phyloP scores from a whole-genome alignment of 2,888 invertebrate genomes.

The Pardosa pseudoannulata region DNA sequence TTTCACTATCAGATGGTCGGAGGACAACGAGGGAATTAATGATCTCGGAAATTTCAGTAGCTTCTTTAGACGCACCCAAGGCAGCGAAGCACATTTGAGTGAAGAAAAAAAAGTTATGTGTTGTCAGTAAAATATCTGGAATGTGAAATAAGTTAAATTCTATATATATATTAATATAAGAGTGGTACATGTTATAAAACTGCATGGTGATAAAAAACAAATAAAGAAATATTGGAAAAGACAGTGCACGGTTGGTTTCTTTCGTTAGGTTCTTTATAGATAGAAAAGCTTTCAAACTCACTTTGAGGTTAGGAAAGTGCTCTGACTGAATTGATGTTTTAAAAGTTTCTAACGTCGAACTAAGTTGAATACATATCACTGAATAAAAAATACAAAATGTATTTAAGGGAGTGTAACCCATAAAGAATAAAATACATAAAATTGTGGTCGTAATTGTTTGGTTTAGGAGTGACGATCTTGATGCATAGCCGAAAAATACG shows the following conservation, averaged over 20 bases:
- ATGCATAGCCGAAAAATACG: too few species aligned
- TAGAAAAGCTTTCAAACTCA: neutral
- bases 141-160: neutral
- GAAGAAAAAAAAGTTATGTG: neutral
- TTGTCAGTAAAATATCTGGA: neutral
- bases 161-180: neutral
- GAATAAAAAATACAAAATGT: neutral
- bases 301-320: neutral
- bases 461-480: too few species aligned
- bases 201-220: neutral
- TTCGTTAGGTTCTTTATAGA: neutral
- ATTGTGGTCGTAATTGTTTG: too few species aligned
- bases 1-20: neutral
- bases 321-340: neutral
- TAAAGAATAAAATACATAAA: too few species aligned
- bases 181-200: neutral
- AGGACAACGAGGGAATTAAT: neutral
- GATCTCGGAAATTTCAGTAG: neutral
- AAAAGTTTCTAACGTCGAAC: neutral
- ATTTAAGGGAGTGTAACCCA: neutral
- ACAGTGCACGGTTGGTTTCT: neutral
- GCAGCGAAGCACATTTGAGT: neutral
- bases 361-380: neutral
- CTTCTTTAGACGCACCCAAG: neutral
- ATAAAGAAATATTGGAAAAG: neutral